Base-by-base conservation (phyloP, 2,113 vertebrate genomes). In the Psittacara wagleri region DNA sequence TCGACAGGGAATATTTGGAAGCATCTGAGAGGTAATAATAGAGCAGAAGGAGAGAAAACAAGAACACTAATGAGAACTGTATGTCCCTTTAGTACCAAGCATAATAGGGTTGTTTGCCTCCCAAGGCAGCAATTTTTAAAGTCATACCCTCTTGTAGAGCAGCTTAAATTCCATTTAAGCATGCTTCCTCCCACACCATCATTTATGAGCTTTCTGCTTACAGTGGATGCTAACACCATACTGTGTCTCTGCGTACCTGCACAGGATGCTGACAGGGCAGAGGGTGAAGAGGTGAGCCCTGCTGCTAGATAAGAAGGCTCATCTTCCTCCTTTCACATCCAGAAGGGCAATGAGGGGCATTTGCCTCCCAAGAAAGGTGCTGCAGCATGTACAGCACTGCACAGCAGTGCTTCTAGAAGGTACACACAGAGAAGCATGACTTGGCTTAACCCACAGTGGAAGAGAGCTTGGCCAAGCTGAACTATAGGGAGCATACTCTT, bases 41-140 rank as follows among this genome's bases (percentile, higher is more conserved):
- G 84, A 89, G 79, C 81, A 82, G 89, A 66, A 89, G 67, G 70
- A 89, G 57, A 75, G 70, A 92, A 94, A 94, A 96, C 70, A 96
- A 87, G 75, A 83, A 69, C 82, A 52, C 93, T 94, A 87, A 91
- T 74, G 82, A 96, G 90, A 83, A 77, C 81, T 69, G 24, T 19
- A 43, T 44, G 19, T 87, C 96, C 87, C 93, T 95, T 95, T 94
- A 96, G 82, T 80, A 67, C 57, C 61, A 84, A 79, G n/a, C 52
- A 62, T 86, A 90, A 92, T 41, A 41, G 70, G 17, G 62, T 28
- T 91, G 33, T 52, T 82, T 76, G 52, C 67, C n/a, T 87, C 94
- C 87, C 84, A 85, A 82, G 84, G 66, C 48, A 76, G 57, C 48
- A 59, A 35, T 86, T 92, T 83, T 89, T 94, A 9, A 92, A 96